Evolutionary conservation across 2,888 invertebrate genomes (phyloP).

Genomic region (Cantharis rustica): DNA sequence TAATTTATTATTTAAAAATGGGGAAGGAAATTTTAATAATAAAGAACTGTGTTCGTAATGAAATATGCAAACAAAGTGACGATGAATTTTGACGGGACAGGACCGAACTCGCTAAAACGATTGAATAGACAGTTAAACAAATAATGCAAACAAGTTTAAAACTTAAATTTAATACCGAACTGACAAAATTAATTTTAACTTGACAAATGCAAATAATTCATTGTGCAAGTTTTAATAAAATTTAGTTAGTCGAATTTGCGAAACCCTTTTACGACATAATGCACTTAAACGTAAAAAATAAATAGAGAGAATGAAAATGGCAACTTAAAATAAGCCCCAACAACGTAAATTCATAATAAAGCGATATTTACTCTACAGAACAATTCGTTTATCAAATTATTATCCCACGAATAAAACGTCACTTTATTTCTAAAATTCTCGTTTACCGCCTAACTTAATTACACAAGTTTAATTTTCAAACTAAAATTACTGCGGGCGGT

Average conservation of each 20-base stretch:
- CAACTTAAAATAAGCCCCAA: slow-evolving; percentile 7
- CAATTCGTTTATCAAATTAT: slow-evolving; percentile 14
- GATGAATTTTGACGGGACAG: no score
- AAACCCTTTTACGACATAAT: slow-evolving; percentile 6
- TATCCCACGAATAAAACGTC: neutral
- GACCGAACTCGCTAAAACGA: no score
- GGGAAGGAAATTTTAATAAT: no score
- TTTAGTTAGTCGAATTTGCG: neutral
- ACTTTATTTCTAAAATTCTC: neutral
- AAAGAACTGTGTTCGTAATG: no score
- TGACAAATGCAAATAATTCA: neutral
- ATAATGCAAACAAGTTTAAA: neutral
- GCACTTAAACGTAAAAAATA: slow-evolving; percentile 15
- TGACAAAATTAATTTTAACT: neutral
- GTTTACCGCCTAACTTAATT: neutral
- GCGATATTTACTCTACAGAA: slow-evolving; percentile 10
- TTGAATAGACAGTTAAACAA: neutral
- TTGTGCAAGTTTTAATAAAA: neutral
- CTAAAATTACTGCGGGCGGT: neutral
- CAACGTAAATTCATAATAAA: slow-evolving; percentile 16
- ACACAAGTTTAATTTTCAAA: neutral
- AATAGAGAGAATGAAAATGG: slow-evolving; percentile 11
- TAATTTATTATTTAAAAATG: no score
- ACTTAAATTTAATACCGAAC: neutral
- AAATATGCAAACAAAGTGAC: no score